Conservation (phyloP, 2,113 vertebrate genomes). For the Irena cyanogastra region DNA sequence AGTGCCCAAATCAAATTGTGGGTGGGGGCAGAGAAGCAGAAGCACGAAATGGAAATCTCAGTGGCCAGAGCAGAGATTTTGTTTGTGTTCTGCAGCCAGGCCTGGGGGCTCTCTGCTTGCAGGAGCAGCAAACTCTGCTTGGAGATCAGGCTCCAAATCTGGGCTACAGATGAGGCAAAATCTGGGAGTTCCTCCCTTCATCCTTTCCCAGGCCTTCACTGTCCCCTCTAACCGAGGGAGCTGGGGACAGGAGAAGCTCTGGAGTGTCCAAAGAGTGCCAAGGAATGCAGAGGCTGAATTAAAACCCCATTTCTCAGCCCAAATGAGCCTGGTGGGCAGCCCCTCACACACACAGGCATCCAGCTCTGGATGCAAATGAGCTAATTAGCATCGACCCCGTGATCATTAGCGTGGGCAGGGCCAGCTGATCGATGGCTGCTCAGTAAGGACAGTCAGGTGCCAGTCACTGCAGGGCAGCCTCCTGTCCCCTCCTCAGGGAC, state of each 20-base stretch:
- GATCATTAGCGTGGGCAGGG: not conserved
- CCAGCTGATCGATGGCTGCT: not conserved
- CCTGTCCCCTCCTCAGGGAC: not conserved
- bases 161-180: not conserved
- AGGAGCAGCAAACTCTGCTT: not conserved
- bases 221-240: not conserved
- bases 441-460: not conserved
- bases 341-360: not conserved
- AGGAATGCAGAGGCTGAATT: not conserved
- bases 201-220: not conserved
- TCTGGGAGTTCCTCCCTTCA: not conserved
- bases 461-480: not conserved
- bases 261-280: not conserved
- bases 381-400: not conserved
- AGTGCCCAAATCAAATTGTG: not conserved
- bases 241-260: rapidly evolving
- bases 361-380: not conserved
- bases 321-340: not conserved
- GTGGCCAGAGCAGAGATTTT: not conserved
- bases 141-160: not conserved
- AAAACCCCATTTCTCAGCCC: not conserved
- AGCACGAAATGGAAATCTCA: not conserved
- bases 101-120: not conserved
- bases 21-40: not conserved
- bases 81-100: not conserved